These are phyloP conservation scores for Acrossocheilus fasciatus DNA, from an alignment of 2,797 vertebrate species.

Conservation along the genomic window DNA sequence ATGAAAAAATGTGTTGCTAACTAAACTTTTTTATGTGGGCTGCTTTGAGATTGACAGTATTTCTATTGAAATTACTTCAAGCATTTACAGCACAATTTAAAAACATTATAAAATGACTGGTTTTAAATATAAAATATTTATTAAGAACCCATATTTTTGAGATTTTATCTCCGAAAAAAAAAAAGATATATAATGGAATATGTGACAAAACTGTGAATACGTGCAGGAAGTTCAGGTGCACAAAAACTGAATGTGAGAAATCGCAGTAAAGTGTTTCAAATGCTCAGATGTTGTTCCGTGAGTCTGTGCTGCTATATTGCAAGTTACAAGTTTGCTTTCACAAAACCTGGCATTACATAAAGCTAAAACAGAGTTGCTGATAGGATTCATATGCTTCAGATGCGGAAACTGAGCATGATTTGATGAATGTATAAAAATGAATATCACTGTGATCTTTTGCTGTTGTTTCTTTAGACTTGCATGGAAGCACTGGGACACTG, in stretches of 20 bases:
- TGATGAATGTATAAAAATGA: constrained; percentile 54
- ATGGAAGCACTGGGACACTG: constrained; percentile 12
- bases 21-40: not conserved
- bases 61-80: not conserved
- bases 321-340: constrained; percentile 2
- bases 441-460: constrained; percentile 57
- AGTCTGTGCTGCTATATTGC: not conserved
- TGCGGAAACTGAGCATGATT: not conserved
- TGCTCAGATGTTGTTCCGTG: not conserved
- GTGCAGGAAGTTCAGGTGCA: constrained; percentile 2
- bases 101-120: not conserved
- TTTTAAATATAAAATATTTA: not conserved
- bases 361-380: not conserved
- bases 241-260: not conserved
- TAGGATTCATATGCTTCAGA: not conserved
- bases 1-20: constrained; percentile 6
- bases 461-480: constrained; percentile 20
- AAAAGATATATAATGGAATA: not conserved
- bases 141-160: not conserved
- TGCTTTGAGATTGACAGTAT: constrained; percentile 32
- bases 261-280: not conserved
- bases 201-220: not conserved
- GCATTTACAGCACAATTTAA: not conserved
- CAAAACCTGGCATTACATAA: not conserved
- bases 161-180: not conserved